A percentile compares a stretch with the other conserved stretches of the same genome.
Evolutionary conservation across 2,888 invertebrate genomes (phyloP).

Genomic region (Timandra comae): DNA sequence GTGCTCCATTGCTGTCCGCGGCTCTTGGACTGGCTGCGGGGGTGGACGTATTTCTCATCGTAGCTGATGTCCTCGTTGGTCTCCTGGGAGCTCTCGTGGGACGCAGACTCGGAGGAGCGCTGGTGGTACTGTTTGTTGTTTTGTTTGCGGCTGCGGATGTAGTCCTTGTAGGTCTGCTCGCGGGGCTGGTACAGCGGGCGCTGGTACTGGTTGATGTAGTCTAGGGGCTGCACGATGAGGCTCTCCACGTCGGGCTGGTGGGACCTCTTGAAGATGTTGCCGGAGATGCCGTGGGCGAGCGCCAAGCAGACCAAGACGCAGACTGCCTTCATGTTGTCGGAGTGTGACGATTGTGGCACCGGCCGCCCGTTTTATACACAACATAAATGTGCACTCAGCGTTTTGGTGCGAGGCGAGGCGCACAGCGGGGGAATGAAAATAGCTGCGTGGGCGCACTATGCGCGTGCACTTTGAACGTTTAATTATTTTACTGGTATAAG

Average conservation of each 20-base stretch:
- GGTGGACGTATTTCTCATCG: slow-evolving; percentile 9
- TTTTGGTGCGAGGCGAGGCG: slow-evolving; percentile 2
- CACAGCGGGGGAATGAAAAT: slow-evolving; percentile 7
- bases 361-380: slow-evolving; percentile 35
- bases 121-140: slow-evolving; percentile 10
- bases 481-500: neutral
- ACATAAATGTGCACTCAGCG: slow-evolving; percentile 31
- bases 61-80: slow-evolving; percentile 13
- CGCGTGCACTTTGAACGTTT: slow-evolving; percentile 2
- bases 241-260: slow-evolving; percentile 29
- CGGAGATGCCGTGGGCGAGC: slow-evolving; percentile 45
- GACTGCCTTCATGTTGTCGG: slow-evolving; percentile 57
- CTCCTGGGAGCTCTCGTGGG: slow-evolving; percentile 26
- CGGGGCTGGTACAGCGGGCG: slow-evolving; percentile 23
- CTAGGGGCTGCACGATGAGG: slow-evolving; percentile 34
- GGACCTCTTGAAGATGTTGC: slow-evolving; percentile 48
- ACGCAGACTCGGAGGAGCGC: slow-evolving; percentile 4
- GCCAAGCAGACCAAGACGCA: slow-evolving; percentile 52
- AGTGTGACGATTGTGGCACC: slow-evolving; percentile 23
- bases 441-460: slow-evolving; percentile 21
- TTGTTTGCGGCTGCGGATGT: slow-evolving; percentile 14
- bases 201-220: slow-evolving; percentile 34
- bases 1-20: slow-evolving; percentile 25
- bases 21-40: neutral
- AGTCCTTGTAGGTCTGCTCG: slow-evolving; percentile 17